phyloP scores from a whole-genome alignment of 2,797 vertebrate genomes.

The Microctenopoma lineatum region DNA sequence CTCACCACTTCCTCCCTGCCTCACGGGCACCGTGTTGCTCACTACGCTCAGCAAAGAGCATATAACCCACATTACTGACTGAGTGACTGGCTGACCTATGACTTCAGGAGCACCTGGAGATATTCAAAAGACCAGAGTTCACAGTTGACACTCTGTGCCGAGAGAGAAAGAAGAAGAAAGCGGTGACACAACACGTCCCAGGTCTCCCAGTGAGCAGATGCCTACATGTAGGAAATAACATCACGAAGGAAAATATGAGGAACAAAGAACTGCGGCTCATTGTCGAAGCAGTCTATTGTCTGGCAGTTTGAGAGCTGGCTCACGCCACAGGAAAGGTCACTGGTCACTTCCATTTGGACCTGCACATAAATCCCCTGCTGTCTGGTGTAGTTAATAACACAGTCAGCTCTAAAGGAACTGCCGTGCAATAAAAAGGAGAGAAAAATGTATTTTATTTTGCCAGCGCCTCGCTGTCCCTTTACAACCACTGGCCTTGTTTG shows the following conservation, averaged over 20 bases:
- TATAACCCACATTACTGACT: slow-evolving; percentile 74
- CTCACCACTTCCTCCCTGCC: slow-evolving; percentile 53
- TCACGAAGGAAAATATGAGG: slow-evolving; percentile 72
- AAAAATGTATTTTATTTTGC: slow-evolving; percentile 72
- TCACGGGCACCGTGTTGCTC: slow-evolving; percentile 52
- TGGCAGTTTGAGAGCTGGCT: slow-evolving; percentile 71
- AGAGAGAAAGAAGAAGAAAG: slow-evolving; percentile 42
- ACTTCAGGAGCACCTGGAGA: slow-evolving; percentile 77
- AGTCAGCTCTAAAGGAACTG: slow-evolving; percentile 57
- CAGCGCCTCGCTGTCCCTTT: slow-evolving; percentile 74
- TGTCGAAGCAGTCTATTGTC: slow-evolving; percentile 75
- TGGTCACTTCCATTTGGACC: slow-evolving; percentile 83
- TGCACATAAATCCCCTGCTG: slow-evolving; percentile 76
- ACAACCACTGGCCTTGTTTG: slow-evolving; percentile 65
- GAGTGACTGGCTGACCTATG: slow-evolving; percentile 80
- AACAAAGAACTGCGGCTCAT: slow-evolving; percentile 71
- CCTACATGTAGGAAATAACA: slow-evolving; percentile 77
- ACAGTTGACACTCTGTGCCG: slow-evolving; percentile 73
- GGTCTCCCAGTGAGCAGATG: slow-evolving; percentile 66
- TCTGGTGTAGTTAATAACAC: slow-evolving; percentile 71
- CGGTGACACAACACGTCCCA: slow-evolving; percentile 44
- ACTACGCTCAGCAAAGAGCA: slow-evolving; percentile 62
- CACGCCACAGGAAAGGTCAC: slow-evolving; percentile 79
- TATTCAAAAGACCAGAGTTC: slow-evolving; percentile 71
- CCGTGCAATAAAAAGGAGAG: slow-evolving; percentile 60